A percentile compares a stretch with the other conserved stretches of the same genome.
Conservation (phyloP, 2,888 invertebrate genomes). For the Agrenia bidenticulata region DNA sequence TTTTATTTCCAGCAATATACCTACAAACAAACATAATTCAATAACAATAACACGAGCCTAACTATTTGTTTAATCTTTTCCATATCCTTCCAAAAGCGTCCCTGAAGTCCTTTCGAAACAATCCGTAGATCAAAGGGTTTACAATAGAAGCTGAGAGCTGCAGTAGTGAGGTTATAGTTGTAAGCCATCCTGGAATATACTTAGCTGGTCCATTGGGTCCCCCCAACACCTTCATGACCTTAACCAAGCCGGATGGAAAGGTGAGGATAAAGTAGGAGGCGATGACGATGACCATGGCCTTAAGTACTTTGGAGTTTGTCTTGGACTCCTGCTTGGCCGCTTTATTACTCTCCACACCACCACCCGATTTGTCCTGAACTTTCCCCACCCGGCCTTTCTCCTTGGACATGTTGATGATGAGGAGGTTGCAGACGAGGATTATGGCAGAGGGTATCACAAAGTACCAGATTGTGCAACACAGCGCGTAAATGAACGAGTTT, state of each 20-base stretch:
- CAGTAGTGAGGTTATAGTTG: slow-evolving; percentile 14
- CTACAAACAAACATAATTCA: too few species aligned
- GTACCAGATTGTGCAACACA: slow-evolving; percentile 16
- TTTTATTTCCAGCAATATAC: too few species aligned
- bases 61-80: background rate
- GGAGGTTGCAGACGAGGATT: slow-evolving; percentile 22
- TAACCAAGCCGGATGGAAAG: slow-evolving; percentile 24
- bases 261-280: slow-evolving; percentile 30
- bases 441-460: slow-evolving; percentile 18
- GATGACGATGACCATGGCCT: slow-evolving; percentile 38
- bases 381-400: slow-evolving; percentile 25
- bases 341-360: slow-evolving; percentile 10
- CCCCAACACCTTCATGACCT: slow-evolving; percentile 16
- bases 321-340: slow-evolving; percentile 20
- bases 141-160: slow-evolving; percentile 33
- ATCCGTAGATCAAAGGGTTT: slow-evolving; percentile 42
- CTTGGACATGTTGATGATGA: slow-evolving; percentile 30
- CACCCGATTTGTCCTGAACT: background rate
- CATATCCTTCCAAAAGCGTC: slow-evolving; percentile 20
- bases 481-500: slow-evolving; percentile 22
- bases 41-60: background rate
- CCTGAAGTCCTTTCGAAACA: slow-evolving; percentile 37
- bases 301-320: slow-evolving; percentile 28
- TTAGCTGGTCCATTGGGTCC: slow-evolving; percentile 15
- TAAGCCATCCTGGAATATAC: slow-evolving; percentile 22